Conservation (phyloP, 1,140 invertebrate species). For the Thaumetopoea pityocampa region DNA sequence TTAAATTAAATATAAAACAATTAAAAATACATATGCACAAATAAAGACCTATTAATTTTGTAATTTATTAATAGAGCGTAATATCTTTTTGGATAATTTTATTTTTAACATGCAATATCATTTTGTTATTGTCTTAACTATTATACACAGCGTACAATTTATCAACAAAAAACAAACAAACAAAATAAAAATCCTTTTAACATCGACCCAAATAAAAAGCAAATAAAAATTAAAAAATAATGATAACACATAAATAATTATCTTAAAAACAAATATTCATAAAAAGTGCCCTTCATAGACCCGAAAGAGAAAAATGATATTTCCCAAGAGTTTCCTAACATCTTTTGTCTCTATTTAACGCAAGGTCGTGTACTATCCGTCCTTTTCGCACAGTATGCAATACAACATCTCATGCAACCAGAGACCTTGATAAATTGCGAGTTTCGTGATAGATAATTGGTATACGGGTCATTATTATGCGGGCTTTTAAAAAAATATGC, state of each 20-base stretch:
- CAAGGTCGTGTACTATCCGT: conserved; percentile 48
- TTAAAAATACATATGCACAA: too few species aligned
- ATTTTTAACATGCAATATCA: too few species aligned
- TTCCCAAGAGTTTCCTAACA: conserved; percentile 71
- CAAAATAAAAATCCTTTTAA: conserved; percentile 23
- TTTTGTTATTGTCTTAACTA: too few species aligned
- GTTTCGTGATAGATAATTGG: conserved; percentile 73
- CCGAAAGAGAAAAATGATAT: conserved; percentile 70
- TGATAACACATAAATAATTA: conserved; percentile 42
- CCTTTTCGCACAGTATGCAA: conserved; percentile 67
- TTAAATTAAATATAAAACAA: too few species aligned
- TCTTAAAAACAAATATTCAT: conserved; percentile 50
- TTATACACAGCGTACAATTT: conserved; percentile 7
- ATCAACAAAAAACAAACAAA: conserved; percentile 3
- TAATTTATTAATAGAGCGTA: too few species aligned
- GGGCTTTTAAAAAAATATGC: conserved; percentile 27
- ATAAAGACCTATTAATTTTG: too few species aligned
- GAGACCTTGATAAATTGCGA: conserved; percentile 70
- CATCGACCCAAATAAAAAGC: conserved; percentile 43
- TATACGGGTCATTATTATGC: conserved; percentile 65
- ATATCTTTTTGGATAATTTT: too few species aligned
- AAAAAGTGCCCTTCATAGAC: conserved; percentile 66
- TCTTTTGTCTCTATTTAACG: conserved; percentile 50
- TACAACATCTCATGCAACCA: conserved; percentile 68
- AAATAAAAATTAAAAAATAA: conserved; percentile 38